Evolutionary conservation across 2,113 vertebrate species (phyloP), one percentile per base, ranked within the genome.

Genomic region (cattle (Bos taurus)): DNA sequence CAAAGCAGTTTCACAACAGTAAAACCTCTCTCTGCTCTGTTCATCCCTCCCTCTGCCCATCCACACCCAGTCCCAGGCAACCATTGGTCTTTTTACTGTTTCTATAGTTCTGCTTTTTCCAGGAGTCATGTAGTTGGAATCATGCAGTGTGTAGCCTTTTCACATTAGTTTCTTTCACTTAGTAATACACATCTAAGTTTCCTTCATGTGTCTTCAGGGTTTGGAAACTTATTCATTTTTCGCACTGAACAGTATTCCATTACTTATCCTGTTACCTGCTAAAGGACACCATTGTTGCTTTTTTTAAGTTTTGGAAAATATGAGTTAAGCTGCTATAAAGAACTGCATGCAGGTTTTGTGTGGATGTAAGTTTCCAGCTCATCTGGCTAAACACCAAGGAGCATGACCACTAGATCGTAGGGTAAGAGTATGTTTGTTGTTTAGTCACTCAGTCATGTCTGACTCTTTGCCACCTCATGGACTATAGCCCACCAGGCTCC

Each of bases 381-480:
- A 40, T 82, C 40, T 64, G 25, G 25, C 11, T 54, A 62, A 52
- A 81, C 30, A 82, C 16, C 46, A 91, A 64, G 25, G 12, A 36
- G 14, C 56, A 28, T 50, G 15, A 52, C 50, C 19, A 59, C 43
- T 64, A 52, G 57, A 10, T 62, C 2, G 7, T 64, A 30, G 1
- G 7, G 57, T 64, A 50, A 88, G 19, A n/a, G 60, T 21, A 52
- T 52, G 25, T 82, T 64, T 52, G 11, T 13, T 60, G 11, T 13
- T 60, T 60, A 62, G 30, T 64, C 3, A 0, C 30, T 62, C 12
- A 62, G 26, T 14, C 2, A 4, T 30, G 28, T 30, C 12, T 2
- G 1, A 30, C 28, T 60, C 59, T 62, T 15, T 33, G 60, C 30
- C 0, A 64, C 30, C 60, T 3, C 30, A 33, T 6, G 25, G 14